Evolutionary conservation across 2,113 vertebrate genomes (phyloP).

Genomic region (Cardinalis cardinalis): DNA sequence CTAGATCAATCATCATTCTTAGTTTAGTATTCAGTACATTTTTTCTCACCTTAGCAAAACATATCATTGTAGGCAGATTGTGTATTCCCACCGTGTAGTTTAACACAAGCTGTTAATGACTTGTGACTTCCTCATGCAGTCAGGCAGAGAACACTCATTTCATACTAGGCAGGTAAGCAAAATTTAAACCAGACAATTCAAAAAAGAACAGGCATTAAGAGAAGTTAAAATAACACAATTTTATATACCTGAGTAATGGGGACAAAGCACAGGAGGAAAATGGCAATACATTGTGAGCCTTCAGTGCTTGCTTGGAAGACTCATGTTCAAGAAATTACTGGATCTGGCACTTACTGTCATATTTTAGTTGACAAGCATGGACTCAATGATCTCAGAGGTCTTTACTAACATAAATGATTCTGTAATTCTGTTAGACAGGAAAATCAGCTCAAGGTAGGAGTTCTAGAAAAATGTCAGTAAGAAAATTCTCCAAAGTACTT

Average conservation of each 20-base stretch:
- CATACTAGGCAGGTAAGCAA: conserved; percentile 54
- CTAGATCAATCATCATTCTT: neutral
- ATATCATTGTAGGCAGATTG: conserved; percentile 15
- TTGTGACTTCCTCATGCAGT: conserved; percentile 68
- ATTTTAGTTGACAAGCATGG: neutral
- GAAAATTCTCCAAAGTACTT: neutral
- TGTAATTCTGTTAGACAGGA: conserved; percentile 1
- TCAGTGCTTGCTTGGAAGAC: conserved; percentile 34
- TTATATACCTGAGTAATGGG: conserved; percentile 23
- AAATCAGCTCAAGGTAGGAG: neutral
- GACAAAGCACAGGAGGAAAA: conserved; percentile 23
- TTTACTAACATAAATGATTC: neutral
- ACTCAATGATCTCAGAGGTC: neutral
- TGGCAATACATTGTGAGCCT: conserved; percentile 21
- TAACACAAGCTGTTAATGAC: conserved; percentile 68
- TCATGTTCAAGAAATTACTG: neutral
- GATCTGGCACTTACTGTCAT: neutral
- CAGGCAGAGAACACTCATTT: conserved; percentile 37
- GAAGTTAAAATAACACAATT: conserved; percentile 60
- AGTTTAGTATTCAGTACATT: conserved; percentile 28
- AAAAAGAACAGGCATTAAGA: conserved; percentile 6
- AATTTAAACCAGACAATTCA: conserved; percentile 66
- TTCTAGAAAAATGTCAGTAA: neutral
- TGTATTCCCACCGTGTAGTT: conserved; percentile 62
- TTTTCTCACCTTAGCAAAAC: conserved; percentile 50